Base-by-base conservation (phyloP, 2,797 vertebrate species). In the Neosilurus hyrtlii region DNA sequence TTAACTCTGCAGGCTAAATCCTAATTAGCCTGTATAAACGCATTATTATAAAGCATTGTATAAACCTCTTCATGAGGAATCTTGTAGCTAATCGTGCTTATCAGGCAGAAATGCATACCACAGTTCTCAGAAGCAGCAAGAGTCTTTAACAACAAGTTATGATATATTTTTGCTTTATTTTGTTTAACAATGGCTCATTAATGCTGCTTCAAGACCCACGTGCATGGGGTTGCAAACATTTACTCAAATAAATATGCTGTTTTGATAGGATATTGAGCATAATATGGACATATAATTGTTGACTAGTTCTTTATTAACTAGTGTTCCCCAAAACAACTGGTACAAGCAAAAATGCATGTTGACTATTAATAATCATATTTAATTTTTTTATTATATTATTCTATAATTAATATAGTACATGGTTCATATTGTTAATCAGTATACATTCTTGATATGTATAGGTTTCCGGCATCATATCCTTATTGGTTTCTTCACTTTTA, bases 11-110 rank as follows among this genome's bases (percentile, higher is more conserved):
- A 16, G 70, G 86, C 90, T 87, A 86, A 89, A 89, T 82, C 86
- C 77, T 89, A 91, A 93, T 93, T 92, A 90, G 86, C 30, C 30
- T 30, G 30, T 30, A 30, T 30, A 30, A 30, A 30, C 30, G 30
- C 30, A 30, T 30, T 30, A 30, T 30, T 30, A 30, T 30, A 30
- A 30, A 30, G 30, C 30, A 30, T 92, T 91, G 88, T 81, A 81
- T 89, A 90, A 92, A 83, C 82, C 20, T 54, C 30, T 75, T 75
- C 35, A 59, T 75, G 26, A 52, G 54, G 5, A 57, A 35, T 59
- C 10, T 59, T 59, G 30, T 22, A 56, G 18, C 20, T 75, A 37
- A 59, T 59, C 37, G 30, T 20, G 8, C 59, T 54, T 37, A 30
- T 10, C 54, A 35, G 70, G 20, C 5, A 71, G 52, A 35, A 30